phyloP scores from a whole-genome alignment of 1,140 invertebrate genomes.

The Zophobas atratus region DNA sequence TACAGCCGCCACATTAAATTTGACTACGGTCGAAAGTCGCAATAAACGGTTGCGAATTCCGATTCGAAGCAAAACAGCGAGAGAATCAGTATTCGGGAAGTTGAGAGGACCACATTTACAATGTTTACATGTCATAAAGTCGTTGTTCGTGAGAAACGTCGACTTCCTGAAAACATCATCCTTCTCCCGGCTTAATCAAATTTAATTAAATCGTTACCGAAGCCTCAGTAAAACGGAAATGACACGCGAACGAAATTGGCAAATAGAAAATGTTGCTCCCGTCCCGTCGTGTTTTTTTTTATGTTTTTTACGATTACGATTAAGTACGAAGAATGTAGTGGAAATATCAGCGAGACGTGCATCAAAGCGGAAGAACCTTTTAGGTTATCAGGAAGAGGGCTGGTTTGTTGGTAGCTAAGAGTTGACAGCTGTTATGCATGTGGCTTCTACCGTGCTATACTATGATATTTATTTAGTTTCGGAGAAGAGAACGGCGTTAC shows the following conservation, averaged over 20 bases:
- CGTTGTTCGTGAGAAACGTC: slow-evolving; percentile 23
- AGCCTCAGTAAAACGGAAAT: slow-evolving; percentile 45
- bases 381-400: slow-evolving; percentile 64
- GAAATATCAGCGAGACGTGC: slow-evolving; percentile 49
- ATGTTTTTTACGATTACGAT: background rate
- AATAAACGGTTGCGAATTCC: slow-evolving; percentile 44
- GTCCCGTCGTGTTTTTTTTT: slow-evolving; percentile 1
- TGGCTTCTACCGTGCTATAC: slow-evolving; percentile 61
- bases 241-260: slow-evolving; percentile 41
- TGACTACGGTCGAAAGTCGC: slow-evolving; percentile 47
- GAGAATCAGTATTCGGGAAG: background rate
- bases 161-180: slow-evolving; percentile 29
- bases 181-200: slow-evolving; percentile 35
- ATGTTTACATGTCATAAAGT: slow-evolving; percentile 32
- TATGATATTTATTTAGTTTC: slow-evolving; percentile 64
- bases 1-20: slow-evolving; percentile 59
- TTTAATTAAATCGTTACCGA: slow-evolving; percentile 49
- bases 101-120: background rate
- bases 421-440: slow-evolving; percentile 65
- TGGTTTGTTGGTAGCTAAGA: slow-evolving; percentile 57
- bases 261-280: slow-evolving; percentile 33
- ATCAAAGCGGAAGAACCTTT: slow-evolving; percentile 59
- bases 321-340: slow-evolving; percentile 47
- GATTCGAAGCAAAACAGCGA: background rate
- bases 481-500: slow-evolving; percentile 33